Percentiles rank a stretch among this genome's conserved stretches.
phyloP scores from a whole-genome alignment of 1,140 invertebrate genomes.

The Muscidifurax raptorellus region DNA sequence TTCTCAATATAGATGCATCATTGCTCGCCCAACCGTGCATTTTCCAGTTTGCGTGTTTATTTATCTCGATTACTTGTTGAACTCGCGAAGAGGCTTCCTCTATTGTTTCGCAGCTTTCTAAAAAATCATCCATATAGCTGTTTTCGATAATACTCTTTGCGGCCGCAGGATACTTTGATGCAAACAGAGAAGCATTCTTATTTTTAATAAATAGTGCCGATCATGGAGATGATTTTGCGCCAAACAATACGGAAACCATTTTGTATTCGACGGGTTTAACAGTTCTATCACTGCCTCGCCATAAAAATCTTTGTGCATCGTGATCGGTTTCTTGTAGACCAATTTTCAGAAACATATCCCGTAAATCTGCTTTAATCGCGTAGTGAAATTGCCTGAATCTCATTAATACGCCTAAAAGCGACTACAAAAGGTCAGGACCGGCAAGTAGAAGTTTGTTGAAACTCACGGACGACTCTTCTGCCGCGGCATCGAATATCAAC shows the following conservation, averaged over 20 bases:
- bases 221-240: conserved; percentile 13
- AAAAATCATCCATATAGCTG: conserved; percentile 31
- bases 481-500: conserved; percentile 16
- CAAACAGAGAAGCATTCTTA: conserved; percentile 1
- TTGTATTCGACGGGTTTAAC: neutral
- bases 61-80: neutral
- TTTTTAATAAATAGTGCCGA: conserved; percentile 5
- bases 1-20: neutral
- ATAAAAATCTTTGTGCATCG: conserved; percentile 24
- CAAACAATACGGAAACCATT: neutral
- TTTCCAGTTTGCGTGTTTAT: neutral
- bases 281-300: neutral
- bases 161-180: neutral
- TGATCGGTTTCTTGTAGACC: neutral
- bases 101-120: neutral
- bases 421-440: neutral
- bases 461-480: neutral
- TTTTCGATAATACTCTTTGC: conserved; percentile 10
- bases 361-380: conserved; percentile 4
- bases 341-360: conserved; percentile 28
- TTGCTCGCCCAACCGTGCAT: conserved; percentile 24
- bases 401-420: conserved; percentile 1
- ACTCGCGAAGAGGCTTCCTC: neutral
- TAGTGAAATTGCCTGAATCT: conserved; percentile 1
- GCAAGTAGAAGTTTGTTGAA: neutral